These are phyloP conservation scores for Tylochromis polylepis DNA, from an alignment of 2,113 vertebrate species.

Conservation along the genomic window DNA sequence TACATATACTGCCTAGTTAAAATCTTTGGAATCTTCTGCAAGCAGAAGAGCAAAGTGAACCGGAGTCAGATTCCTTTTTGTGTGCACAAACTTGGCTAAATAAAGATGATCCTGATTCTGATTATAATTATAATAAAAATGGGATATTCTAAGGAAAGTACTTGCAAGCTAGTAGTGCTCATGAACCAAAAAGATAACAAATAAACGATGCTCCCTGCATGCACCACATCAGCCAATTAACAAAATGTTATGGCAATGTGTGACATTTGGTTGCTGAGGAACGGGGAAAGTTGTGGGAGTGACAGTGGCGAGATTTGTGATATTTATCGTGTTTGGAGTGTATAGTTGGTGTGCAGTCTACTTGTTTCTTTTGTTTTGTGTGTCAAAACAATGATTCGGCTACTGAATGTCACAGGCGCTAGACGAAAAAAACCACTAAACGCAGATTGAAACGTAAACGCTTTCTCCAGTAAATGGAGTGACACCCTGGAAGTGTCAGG, in stretches of 20 bases:
- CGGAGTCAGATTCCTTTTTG: not conserved
- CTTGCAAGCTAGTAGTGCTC: not conserved
- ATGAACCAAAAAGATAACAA: not conserved
- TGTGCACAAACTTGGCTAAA: not conserved
- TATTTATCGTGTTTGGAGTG: not conserved
- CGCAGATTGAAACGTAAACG: no score
- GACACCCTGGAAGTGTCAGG: no score
- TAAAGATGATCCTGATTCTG: not conserved
- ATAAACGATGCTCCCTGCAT: not conserved
- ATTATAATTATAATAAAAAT: not conserved
- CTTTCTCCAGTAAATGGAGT: no score
- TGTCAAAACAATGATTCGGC: no score
- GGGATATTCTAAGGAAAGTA: not conserved
- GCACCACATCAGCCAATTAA: no score
- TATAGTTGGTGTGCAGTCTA: not conserved
- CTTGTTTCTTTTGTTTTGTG: not conserved
- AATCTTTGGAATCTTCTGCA: not conserved
- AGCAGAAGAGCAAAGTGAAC: not conserved
- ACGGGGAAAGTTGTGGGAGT: not conserved
- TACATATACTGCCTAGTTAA: not conserved
- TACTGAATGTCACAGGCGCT: no score
- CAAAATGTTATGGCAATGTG: no score
- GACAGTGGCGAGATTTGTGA: not conserved
- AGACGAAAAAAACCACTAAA: no score
- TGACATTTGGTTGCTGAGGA: not conserved